These are phyloP conservation scores for Cuniculus paca DNA, from an alignment of 2,797 vertebrate species.

Conservation along the genomic window DNA sequence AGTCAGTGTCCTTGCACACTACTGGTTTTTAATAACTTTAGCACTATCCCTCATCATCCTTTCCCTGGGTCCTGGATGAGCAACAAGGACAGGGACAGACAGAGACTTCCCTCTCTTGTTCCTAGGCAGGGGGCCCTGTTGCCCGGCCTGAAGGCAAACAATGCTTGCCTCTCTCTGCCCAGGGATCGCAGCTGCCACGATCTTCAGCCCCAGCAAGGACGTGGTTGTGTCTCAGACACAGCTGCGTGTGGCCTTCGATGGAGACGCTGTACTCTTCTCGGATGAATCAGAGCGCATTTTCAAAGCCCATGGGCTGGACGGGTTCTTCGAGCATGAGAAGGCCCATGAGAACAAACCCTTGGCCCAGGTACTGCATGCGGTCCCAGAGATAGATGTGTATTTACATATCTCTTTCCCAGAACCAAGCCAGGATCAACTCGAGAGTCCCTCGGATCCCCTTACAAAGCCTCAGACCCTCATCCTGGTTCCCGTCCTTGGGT, in stretches of 20 bases:
- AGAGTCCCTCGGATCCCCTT: neutral
- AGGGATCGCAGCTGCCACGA: slow-evolving; percentile 97
- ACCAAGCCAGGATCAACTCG: neutral
- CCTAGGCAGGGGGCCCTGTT: neutral
- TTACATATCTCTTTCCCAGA: neutral
- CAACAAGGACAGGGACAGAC: too few relatives aligned
- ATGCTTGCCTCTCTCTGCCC: neutral
- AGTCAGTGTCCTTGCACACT: neutral
- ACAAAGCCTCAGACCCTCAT: neutral
- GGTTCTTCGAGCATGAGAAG: slow-evolving; percentile 97
- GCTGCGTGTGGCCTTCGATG: slow-evolving; percentile 97
- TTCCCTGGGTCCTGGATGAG: neutral
- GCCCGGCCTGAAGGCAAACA: neutral
- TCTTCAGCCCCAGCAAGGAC: slow-evolving; percentile 95
- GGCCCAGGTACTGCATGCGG: slow-evolving; percentile 91
- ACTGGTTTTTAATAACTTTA: neutral
- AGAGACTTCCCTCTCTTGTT: neutral
- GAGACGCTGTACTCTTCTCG: slow-evolving; percentile 97
- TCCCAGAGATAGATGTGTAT: neutral
- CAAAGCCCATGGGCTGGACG: slow-evolving; percentile 97
- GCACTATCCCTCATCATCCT: neutral
- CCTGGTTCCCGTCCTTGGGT: neutral
- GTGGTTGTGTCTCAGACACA: slow-evolving; percentile 94
- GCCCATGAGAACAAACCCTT: slow-evolving; percentile 95
- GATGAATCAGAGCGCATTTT: slow-evolving; percentile 98